Base-by-base conservation (phyloP, 2,797 vertebrate species). In the Neomorphus geoffroyi region DNA sequence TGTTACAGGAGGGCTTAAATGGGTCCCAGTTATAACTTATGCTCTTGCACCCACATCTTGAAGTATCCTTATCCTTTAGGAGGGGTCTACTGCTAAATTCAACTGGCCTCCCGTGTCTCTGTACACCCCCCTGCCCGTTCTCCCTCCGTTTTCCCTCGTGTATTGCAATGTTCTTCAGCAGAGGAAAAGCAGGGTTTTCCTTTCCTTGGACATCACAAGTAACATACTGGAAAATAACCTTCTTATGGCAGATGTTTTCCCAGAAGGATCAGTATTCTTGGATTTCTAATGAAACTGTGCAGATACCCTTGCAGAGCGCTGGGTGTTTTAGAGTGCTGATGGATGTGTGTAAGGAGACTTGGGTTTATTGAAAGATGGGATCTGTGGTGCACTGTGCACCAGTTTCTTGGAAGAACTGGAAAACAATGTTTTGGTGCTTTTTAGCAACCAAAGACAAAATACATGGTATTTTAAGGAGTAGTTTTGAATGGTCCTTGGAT, bases 41-140 rank as follows among this genome's bases (percentile, higher is more conserved):
- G 35, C 46, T 71, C 16, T 24, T 45, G 5, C 0, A 0, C 69
- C 61, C 35, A 21, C 32, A 48, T 22, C 14, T 50, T 27, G 41
- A 82, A 45, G 35, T 32, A 9, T n/a, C 39, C 43, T 84, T 51
- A n/a, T 56, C 27, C 28, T 86, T 80, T 37, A 15, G 9, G 73
- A 65, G 13, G 21, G n/a, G 4, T 56, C 43, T 66, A 14, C 41
- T 8, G 6, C 19, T 67, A 51, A 62, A 65, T 58, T 72, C 26
- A 70, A 7, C 11, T 48, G 43, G 4, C 6, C 9, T 6, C 3
- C 32, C 14, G 1, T 15, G 10, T n/a, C 41, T 41, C 45, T 27
- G 2, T 32, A 32, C 11, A 14, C 5, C 13, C 12, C 10, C 5
- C 21, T n/a, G 12, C 16, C n/a, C 12, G 18, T 69, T 77, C 48